Base-by-base conservation (phyloP, 2,797 vertebrate genomes). In the Rhynchotus rufescens region DNA sequence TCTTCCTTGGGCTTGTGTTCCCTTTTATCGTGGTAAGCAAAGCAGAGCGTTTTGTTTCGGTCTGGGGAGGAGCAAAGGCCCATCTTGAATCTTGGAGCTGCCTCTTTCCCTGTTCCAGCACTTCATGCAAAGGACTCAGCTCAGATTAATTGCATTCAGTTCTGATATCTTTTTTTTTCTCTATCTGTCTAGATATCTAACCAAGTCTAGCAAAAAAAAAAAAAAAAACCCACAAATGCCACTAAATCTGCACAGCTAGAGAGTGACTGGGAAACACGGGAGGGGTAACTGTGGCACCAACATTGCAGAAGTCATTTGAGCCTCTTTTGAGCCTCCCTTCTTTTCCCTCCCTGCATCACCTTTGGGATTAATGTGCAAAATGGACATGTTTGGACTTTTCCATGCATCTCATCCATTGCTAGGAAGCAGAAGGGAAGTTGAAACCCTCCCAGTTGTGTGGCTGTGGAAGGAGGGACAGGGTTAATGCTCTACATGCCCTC, bases 11-110 rank as follows among this genome's bases (percentile, higher is more conserved):
- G 44, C 97, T 98, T 96, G 4, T 98, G 44, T 98, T 99, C 88
- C 98, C 98, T 14, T 85, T 98, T 49, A 84, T 99, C 40, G 98
- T 98, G 97, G 98, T 98, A 93, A 98, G 98, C 36, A 56, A 78
- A 90, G 56, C 1, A 76, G 47, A 5, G 9, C 76, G 28, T 30
- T 83, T 32, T 67, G 44, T 51, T 71, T 75, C 32, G 28, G 23
- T 51, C 73, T 68, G 72, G 67, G 60, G 25, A 36, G 8, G 15
- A 49, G 56, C 9, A 60, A 25, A 47, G n/a, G 15, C 4, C 30
- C 36, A 76, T 72, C 51, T 15, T 69, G 59, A 94, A 21, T 13
- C 13, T 56, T 51, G 42, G 79, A 22, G 5, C 30, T 22, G 4
- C 49, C 81, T 80, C 59, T 60, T 86, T 80, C 59, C 60, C 66